phyloP scores from a whole-genome alignment of 2,797 vertebrate genomes.

The Eremophila alpestris region DNA sequence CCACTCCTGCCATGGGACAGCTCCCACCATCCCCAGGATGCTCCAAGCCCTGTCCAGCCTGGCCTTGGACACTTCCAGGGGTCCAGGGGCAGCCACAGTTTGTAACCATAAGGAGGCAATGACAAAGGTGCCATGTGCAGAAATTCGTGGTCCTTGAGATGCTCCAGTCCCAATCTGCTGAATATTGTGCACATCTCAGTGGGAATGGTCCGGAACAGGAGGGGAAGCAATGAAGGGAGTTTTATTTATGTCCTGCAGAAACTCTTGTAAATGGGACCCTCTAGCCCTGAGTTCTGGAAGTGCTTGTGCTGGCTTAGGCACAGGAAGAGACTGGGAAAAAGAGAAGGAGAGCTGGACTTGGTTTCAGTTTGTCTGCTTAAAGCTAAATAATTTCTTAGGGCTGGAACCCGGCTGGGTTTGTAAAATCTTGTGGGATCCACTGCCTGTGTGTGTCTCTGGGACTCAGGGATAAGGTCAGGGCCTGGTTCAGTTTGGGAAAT shows the following conservation, averaged over 20 bases:
- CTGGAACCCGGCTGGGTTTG: neutral
- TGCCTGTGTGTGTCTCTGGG: rapidly evolving
- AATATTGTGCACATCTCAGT: neutral
- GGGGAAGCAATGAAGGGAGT: neutral
- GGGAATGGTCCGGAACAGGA: neutral
- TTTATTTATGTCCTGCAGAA: neutral
- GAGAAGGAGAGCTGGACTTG: neutral
- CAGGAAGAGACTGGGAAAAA: neutral
- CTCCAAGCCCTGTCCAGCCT: neutral
- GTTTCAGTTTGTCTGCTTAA: neutral
- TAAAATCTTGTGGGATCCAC: neutral
- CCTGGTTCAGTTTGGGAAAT: neutral
- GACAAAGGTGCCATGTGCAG: rapidly evolving
- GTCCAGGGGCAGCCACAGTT: neutral
- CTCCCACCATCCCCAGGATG: rapidly evolving
- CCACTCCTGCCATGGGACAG: neutral
- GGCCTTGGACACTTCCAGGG: neutral
- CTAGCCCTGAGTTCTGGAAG: neutral
- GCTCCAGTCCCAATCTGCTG: neutral
- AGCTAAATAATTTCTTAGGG: neutral
- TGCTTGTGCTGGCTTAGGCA: neutral
- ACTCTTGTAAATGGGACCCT: neutral
- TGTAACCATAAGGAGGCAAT: neutral
- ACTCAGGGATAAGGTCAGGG: neutral
- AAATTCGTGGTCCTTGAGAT: neutral